A percentile compares a stretch with the other conserved stretches of the same genome.
Conservation (phyloP, 2,888 invertebrate genomes). For the Agriopis aurantiaria region DNA sequence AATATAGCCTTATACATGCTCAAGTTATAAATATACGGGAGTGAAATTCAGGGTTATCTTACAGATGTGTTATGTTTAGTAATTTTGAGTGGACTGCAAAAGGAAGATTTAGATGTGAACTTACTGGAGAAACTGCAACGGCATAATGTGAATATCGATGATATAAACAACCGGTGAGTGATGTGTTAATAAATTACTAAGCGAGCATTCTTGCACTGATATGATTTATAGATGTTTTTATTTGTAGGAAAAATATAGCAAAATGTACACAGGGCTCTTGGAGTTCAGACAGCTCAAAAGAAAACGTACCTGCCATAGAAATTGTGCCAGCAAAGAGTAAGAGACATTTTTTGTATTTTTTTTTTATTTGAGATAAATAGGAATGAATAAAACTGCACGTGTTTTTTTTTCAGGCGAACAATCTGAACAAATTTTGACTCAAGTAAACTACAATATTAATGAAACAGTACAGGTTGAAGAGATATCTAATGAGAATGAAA, state of each 20-base stretch:
- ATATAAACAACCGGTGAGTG: constrained; percentile 73
- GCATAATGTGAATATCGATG: constrained; percentile 71
- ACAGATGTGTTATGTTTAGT: constrained; percentile 80
- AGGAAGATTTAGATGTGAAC: constrained; percentile 71
- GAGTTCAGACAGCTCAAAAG: not conserved
- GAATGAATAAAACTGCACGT: not conserved
- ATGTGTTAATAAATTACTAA: not conserved
- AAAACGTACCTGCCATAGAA: not conserved
- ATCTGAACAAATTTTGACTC: not conserved
- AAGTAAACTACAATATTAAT: not conserved
- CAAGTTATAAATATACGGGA: constrained; percentile 14
- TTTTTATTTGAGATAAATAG: not conserved
- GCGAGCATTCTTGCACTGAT: not conserved
- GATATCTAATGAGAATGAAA: not conserved
- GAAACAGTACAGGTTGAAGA: not conserved
- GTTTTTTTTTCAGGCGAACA: constrained; percentile 1
- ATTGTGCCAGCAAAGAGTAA: constrained; percentile 10
- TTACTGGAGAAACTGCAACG: constrained; percentile 69
- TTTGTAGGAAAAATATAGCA: constrained; percentile 16
- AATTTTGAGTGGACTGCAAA: constrained; percentile 75
- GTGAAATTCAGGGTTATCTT: constrained; percentile 48
- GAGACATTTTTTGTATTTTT: not conserved
- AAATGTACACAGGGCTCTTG: constrained; percentile 6
- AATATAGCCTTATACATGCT: not conserved
- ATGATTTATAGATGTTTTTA: constrained; percentile 1